phyloP scores from a whole-genome alignment of 2,113 vertebrate genomes.

The Cinclus cinclus region DNA sequence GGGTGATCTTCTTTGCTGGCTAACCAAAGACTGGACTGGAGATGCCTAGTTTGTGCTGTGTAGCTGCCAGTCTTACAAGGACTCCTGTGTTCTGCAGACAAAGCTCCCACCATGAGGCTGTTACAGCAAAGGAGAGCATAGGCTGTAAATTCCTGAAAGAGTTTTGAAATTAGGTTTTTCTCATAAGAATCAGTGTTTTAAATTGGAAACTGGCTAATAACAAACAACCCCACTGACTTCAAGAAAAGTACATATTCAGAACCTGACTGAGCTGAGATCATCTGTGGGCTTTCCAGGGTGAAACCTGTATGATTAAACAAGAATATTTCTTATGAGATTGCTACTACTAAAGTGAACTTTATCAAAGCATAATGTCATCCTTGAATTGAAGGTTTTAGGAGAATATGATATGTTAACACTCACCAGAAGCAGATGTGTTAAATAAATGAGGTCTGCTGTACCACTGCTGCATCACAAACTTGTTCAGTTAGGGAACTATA shows the following conservation, averaged over 20 bases:
- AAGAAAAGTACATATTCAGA: neutral
- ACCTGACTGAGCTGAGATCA: neutral
- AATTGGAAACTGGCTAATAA: neutral
- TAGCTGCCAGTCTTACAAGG: neutral
- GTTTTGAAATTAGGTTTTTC: neutral
- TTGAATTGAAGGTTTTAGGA: neutral
- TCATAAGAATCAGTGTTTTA: neutral
- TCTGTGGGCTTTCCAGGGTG: neutral
- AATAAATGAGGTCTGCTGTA: constrained; percentile 3
- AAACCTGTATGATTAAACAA: neutral
- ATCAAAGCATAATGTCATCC: neutral
- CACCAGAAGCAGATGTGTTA: neutral
- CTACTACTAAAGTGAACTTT: neutral
- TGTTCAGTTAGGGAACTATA: neutral
- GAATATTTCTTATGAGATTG: neutral
- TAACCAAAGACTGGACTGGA: neutral
- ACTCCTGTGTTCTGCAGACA: neutral
- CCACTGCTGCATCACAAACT: neutral
- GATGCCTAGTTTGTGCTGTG: neutral
- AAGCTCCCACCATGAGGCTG: neutral
- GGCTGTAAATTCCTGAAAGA: neutral
- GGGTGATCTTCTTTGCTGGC: neutral
- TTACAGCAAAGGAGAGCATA: neutral
- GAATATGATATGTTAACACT: neutral
- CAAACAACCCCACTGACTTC: neutral